phyloP scores from a whole-genome alignment of 2,113 vertebrate genomes.

The Engystomops pustulosus region DNA sequence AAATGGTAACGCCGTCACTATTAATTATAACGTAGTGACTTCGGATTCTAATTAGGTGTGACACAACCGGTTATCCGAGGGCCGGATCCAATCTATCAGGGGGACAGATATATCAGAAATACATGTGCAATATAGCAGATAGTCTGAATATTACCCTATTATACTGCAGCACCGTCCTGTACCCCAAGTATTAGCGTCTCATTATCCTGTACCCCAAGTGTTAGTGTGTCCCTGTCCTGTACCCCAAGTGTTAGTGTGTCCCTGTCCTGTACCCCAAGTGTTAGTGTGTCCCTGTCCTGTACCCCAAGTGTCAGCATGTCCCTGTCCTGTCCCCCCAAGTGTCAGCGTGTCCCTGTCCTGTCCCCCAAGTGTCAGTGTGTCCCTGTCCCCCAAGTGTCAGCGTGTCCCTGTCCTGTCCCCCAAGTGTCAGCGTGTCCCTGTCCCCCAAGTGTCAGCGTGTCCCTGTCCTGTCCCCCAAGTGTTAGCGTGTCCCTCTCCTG shows the following conservation, averaged over 20 bases:
- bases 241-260: no score
- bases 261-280: no score
- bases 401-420: neutral
- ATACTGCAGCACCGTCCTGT: neutral
- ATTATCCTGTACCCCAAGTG: no score
- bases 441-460: neutral
- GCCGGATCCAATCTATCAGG: conserved; percentile 34
- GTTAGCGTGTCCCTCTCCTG: neutral
- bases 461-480: neutral
- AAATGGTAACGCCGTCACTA: conserved; percentile 28
- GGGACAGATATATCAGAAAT: no score
- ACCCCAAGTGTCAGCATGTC: no score
- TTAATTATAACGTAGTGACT: conserved; percentile 2
- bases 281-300: no score
- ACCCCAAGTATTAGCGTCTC: neutral
- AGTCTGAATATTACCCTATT: neutral
- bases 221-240: no score
- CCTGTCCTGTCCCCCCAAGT: neutral
- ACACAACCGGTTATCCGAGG: conserved; percentile 32
- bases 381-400: neutral
- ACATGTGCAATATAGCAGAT: neutral
- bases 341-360: neutral
- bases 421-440: neutral
- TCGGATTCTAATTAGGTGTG: conserved; percentile 1
- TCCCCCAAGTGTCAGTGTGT: neutral